A percentile compares a stretch with the other conserved stretches of the same genome.
Conservation (phyloP, 2,113 vertebrate genomes). For the Triplophysa dalaica region DNA sequence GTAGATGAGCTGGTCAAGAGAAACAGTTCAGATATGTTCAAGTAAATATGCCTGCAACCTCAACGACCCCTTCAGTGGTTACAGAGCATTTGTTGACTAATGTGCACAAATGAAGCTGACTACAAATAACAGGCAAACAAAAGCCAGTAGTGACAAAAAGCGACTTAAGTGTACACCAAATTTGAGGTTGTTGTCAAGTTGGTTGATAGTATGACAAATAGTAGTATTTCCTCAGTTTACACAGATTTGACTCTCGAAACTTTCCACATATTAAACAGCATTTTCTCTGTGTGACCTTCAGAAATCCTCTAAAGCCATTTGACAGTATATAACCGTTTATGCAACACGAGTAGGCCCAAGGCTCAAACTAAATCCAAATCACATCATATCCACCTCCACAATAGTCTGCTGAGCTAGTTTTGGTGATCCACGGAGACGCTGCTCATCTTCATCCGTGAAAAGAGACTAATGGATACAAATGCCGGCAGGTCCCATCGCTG, state of each 20-base stretch:
- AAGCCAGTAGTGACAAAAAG: too few species aligned
- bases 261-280: slow-evolving; percentile 6
- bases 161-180: too few species aligned
- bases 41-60: too few species aligned
- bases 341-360: slow-evolving; percentile 30
- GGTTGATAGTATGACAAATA: too few species aligned
- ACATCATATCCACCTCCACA: slow-evolving; percentile 37
- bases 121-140: too few species aligned
- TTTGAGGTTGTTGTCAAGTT: too few species aligned
- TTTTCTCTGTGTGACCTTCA: slow-evolving; percentile 47
- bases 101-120: too few species aligned
- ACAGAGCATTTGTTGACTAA: too few species aligned
- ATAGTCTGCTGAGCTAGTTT: slow-evolving; percentile 34
- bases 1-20: too few species aligned
- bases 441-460: slow-evolving; percentile 26
- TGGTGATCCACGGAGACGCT: slow-evolving; percentile 4
- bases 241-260: background rate
- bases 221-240: slow-evolving; percentile 19
- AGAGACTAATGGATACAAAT: slow-evolving; percentile 30
- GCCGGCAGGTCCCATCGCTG: background rate
- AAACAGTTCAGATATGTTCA: too few species aligned
- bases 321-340: slow-evolving; percentile 47
- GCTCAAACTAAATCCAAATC: slow-evolving; percentile 44
- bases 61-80: too few species aligned
- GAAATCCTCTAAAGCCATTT: slow-evolving; percentile 30